These are phyloP conservation scores for Pomatostomus ruficeps DNA, from an alignment of 2,113 vertebrate species.

Conservation along the genomic window DNA sequence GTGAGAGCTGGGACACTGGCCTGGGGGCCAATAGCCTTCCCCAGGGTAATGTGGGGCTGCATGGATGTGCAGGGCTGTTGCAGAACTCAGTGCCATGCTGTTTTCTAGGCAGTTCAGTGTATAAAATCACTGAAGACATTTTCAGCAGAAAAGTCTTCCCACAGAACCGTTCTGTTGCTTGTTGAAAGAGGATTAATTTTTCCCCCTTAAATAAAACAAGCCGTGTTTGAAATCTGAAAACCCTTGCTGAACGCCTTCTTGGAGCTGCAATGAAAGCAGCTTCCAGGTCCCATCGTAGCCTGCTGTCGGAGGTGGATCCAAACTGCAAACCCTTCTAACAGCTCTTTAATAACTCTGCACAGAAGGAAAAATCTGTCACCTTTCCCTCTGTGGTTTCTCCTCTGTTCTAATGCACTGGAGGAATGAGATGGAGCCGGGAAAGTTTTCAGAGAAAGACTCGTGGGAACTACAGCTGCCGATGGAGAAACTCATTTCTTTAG, in stretches of 20 bases:
- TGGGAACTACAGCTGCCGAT: constrained; percentile 58
- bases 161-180: background rate
- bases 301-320: constrained; percentile 37
- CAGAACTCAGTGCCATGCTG: background rate
- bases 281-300: constrained; percentile 56
- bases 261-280: constrained; percentile 35
- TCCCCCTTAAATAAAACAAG: constrained; percentile 47
- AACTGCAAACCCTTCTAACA: constrained; percentile 59
- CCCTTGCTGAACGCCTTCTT: constrained; percentile 23
- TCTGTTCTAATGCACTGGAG: constrained; percentile 41
- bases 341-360: constrained; percentile 45
- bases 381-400: constrained; percentile 61
- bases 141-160: background rate
- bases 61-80: background rate
- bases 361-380: constrained; percentile 66
- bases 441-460: constrained; percentile 60
- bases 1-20: background rate
- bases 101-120: background rate
- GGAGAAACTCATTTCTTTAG: constrained; percentile 30
- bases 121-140: background rate
- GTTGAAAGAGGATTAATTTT: constrained; percentile 44
- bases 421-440: constrained; percentile 28
- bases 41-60: background rate
- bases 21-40: background rate
- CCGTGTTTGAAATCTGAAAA: constrained; percentile 17